Base-by-base conservation (phyloP, 2,113 vertebrate species). In the Phaetusa simplex region DNA sequence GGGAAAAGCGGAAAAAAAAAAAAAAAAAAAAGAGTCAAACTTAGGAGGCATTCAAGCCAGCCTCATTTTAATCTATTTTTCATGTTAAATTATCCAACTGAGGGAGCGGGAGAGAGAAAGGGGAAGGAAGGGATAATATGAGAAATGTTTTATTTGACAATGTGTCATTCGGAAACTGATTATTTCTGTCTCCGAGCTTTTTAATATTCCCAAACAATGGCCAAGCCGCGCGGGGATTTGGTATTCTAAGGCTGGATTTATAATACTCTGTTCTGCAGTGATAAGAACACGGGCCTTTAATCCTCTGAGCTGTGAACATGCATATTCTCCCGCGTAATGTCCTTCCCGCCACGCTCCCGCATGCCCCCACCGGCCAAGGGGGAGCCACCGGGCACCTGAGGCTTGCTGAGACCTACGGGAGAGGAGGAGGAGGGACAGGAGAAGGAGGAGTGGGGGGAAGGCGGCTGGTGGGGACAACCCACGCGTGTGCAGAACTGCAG, bases 241-340 rank as follows among this genome's bases (percentile, higher is more conserved):
- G 97, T 97, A 98, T 98, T 98, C 98, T 98, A 98, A 98, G 97
- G 83, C 98, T 97, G 98, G 98, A 98, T 98, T 98, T 98, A 98
- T 98, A 98, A 98, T 98, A 97, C 97, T 98, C 98, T 98, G 98
- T 98, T 98, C 97, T 96, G 98, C 95, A 93, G 97, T 91, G 98
- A 98, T 98, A 98, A 98, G 98, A 98, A 98, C 98, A 98, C 1
- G 26, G 98, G 97, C 97, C 97, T 98, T 98, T 98, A 98, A 98
- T 98, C 98, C 98, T 98, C 97, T 77, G 97, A 98, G 97, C 97
- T 98, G 98, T 98, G 98, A 98, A 98, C 98, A 98, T 98, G 98
- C 98, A 98, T 98, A 98, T 98, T 98, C 97, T 98, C 95, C 95
- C 58, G 20, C 91, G 87, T 98, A 98, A 98, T 98, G 97, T 90